Percentiles rank a stretch among this genome's conserved stretches.
Evolutionary conservation across 2,888 invertebrate species (phyloP).

Genomic region (Scotopteryx bipunctaria): DNA sequence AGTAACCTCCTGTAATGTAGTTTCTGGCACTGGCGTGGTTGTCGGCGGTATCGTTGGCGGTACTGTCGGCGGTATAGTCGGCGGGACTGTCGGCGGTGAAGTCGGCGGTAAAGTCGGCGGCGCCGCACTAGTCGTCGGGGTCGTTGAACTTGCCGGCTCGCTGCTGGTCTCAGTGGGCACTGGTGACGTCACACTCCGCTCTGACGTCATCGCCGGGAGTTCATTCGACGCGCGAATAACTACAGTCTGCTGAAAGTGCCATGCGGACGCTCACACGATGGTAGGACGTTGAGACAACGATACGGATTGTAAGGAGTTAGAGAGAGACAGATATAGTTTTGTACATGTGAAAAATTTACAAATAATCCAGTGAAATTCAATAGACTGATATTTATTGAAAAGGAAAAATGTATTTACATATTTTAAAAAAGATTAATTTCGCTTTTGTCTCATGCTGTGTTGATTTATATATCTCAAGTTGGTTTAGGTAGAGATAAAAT

Average conservation of each 20-base stretch:
- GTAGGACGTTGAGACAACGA: slow-evolving; percentile 63
- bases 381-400: too few relatives aligned
- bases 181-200: slow-evolving; percentile 54
- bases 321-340: slow-evolving; percentile 1
- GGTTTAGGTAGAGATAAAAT: neutral
- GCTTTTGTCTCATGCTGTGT: too few relatives aligned
- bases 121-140: slow-evolving; percentile 42
- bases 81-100: slow-evolving; percentile 46
- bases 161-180: slow-evolving; percentile 39
- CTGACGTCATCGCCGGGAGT: slow-evolving; percentile 61
- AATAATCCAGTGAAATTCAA: neutral
- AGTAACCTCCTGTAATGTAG: slow-evolving; percentile 65
- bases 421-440: too few relatives aligned
- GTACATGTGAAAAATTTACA: neutral
- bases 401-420: too few relatives aligned
- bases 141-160: slow-evolving; percentile 40
- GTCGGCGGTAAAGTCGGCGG: slow-evolving; percentile 44
- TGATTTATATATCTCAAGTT: neutral
- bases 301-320: slow-evolving; percentile 10
- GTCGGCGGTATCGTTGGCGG: slow-evolving; percentile 43
- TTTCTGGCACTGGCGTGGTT: slow-evolving; percentile 59
- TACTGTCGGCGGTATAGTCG: slow-evolving; percentile 46
- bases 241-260: slow-evolving; percentile 82
- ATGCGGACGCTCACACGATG: slow-evolving; percentile 80
- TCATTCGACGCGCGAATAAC: slow-evolving; percentile 78